Percentiles rank a stretch among this genome's conserved stretches.
Conservation (phyloP, 2,888 invertebrate species). For the Caenorhabditis becei region DNA sequence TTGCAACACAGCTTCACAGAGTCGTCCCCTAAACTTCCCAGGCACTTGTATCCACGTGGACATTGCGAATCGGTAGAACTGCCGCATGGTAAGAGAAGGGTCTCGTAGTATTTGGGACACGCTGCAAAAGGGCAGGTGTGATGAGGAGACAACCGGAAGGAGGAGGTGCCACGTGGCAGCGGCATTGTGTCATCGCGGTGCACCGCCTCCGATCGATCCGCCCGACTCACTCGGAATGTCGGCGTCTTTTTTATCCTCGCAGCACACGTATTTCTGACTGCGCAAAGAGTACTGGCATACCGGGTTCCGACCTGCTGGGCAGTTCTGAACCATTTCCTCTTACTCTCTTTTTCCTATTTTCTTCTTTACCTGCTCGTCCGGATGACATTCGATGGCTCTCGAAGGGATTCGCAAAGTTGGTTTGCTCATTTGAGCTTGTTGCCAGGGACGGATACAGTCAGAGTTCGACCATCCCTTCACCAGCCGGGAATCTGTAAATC, state of each 20-base stretch:
- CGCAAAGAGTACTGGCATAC: slow-evolving; percentile 67
- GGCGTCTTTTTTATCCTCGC: slow-evolving; percentile 64
- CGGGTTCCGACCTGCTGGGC: slow-evolving; percentile 62
- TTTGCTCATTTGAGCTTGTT: slow-evolving; percentile 59
- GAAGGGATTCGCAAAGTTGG: slow-evolving; percentile 64
- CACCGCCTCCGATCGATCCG: too few relatives aligned
- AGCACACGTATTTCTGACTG: slow-evolving; percentile 67
- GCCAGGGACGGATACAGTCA: slow-evolving; percentile 70
- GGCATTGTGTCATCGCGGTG: slow-evolving; percentile 12
- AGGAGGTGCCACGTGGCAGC: slow-evolving; percentile 19
- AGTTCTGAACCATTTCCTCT: slow-evolving; percentile 35
- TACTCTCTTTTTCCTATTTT: background rate
- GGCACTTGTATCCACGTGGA: slow-evolving; percentile 64
- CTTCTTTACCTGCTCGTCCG: slow-evolving; percentile 51
- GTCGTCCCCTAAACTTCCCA: slow-evolving; percentile 58
- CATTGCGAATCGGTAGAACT: slow-evolving; percentile 57
- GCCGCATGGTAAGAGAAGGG: slow-evolving; percentile 65
- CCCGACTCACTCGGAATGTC: slow-evolving; percentile 63
- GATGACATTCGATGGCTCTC: slow-evolving; percentile 65
- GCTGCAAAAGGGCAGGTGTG: slow-evolving; percentile 44
- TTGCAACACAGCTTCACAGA: slow-evolving; percentile 65
- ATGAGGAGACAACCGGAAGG: slow-evolving; percentile 18
- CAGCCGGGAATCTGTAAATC: slow-evolving; percentile 38
- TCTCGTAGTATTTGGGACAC: slow-evolving; percentile 69
- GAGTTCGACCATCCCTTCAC: slow-evolving; percentile 55